Conservation (phyloP, 2,113 vertebrate species). For the Oriolus oriolus region DNA sequence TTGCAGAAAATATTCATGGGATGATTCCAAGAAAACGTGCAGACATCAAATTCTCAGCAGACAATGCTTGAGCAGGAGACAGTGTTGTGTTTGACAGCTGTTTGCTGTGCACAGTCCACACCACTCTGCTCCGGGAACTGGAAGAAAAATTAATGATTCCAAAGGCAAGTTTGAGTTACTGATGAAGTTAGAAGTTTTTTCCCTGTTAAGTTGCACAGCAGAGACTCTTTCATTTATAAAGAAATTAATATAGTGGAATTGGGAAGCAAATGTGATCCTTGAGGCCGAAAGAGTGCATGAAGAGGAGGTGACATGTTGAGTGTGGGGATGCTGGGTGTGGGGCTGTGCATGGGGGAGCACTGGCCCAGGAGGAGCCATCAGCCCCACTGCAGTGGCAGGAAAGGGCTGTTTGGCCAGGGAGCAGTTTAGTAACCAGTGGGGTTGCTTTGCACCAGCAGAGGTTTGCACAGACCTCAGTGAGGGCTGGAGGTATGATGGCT, state of each 20-base stretch:
- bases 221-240: not conserved
- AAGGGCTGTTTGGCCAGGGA: not conserved
- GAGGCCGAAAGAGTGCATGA: not conserved
- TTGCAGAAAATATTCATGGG: not conserved
- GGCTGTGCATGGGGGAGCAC: not conserved
- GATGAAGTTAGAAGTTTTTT: not conserved
- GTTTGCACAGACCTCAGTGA: not conserved
- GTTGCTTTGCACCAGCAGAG: not conserved
- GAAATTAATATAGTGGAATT: not conserved
- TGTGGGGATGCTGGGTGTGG: not conserved
- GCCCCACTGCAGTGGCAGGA: not conserved
- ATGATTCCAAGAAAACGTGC: not conserved
- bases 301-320: rapidly evolving
- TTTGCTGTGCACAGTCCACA: not conserved
- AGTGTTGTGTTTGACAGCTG: not conserved
- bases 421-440: rapidly evolving
- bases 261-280: not conserved
- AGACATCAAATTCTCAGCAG: not conserved
- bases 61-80: not conserved
- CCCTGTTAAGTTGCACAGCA: not conserved
- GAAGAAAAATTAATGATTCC: not conserved
- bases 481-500: rapidly evolving
- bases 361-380: not conserved
- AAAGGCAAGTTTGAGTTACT: not conserved
- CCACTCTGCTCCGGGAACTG: not conserved